Conservation (phyloP, 30 jellyfish, hydroid and myxozoan species). For the Sanderia malayensis region DNA sequence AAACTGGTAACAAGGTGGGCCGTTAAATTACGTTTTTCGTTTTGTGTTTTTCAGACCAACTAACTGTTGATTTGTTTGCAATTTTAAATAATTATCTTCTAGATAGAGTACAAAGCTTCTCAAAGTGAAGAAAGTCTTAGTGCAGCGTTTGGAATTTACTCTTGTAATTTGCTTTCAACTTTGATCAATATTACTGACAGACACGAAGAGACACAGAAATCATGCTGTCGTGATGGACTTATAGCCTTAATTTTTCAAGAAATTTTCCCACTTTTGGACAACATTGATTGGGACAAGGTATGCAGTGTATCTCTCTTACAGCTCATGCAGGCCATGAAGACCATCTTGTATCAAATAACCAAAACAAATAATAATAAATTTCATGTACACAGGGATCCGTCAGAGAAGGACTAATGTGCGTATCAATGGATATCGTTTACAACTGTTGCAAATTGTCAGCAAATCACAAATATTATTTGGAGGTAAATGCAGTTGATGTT, state of each 20-base stretch:
- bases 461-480: constrained; percentile 20
- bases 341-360: too few relatives aligned
- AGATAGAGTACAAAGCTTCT: too few relatives aligned
- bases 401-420: constrained; percentile 18
- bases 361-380: too few relatives aligned
- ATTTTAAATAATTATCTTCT: too few relatives aligned
- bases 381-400: too few relatives aligned
- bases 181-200: constrained; percentile 14
- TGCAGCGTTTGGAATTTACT: neutral
- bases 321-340: too few relatives aligned
- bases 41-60: too few relatives aligned
- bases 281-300: neutral
- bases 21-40: too few relatives aligned
- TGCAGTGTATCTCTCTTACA: too few relatives aligned
- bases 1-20: neutral
- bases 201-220: constrained; percentile 7
- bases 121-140: too few relatives aligned
- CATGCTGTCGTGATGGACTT: constrained; percentile 24
- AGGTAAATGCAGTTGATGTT: constrained; percentile 24
- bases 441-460: constrained; percentile 32
- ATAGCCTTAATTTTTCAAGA: constrained; percentile 1
- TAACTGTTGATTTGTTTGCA: too few relatives aligned
- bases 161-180: neutral
- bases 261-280: constrained; percentile 7
- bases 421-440: constrained; percentile 29